Evolutionary conservation across 2,888 invertebrate species (phyloP), one percentile per base, ranked within the genome.

Genomic region (Unio pictorum): DNA sequence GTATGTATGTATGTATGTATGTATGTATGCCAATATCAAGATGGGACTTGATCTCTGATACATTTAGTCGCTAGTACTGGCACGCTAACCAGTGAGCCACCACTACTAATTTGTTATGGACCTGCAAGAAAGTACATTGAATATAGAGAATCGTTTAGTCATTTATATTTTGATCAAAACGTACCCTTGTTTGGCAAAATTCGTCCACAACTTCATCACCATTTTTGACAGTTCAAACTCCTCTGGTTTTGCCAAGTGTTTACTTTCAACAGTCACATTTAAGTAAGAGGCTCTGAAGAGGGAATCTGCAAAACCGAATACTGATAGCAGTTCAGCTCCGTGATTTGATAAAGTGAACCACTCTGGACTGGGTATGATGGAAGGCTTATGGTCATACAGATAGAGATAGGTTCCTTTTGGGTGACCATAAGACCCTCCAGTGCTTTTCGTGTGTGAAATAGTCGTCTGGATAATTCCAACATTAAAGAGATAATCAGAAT

Each of bases 131-230:
- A 11, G 45, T 45, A 15, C 0, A 15, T 0, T 45, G 45, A 45
- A 45, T 3, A 15, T 15, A 45, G 15, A 11, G 15, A 45, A 0
- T 45, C 45, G 0, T 15, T 15, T 0, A 45, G 2, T 45, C 2
- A 45, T 11, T 45, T 45, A 45, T 45, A 45, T 45, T 45, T 45
- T 45, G 45, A 45, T 15, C 45, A 45, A 0, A 45, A 78, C 94
- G 94, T 92, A 98, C 98, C 98, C 97, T 78, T 95, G 94, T 91
- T 95, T 95, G 61, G 96, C 97, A 89, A 97, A 97, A 90, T 97
- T 97, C 1, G 96, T 95, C 96, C 96, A 97, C 90, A 96, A 97
- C 88, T 94, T 93, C 96, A 97, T 97, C 90, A 97, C 94, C 78
- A 94, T 92, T 88, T 93, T 93, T 87, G 95, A 95, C 80, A 97